Conservation (phyloP, 2,888 invertebrate species). For the Acleris laterana region DNA sequence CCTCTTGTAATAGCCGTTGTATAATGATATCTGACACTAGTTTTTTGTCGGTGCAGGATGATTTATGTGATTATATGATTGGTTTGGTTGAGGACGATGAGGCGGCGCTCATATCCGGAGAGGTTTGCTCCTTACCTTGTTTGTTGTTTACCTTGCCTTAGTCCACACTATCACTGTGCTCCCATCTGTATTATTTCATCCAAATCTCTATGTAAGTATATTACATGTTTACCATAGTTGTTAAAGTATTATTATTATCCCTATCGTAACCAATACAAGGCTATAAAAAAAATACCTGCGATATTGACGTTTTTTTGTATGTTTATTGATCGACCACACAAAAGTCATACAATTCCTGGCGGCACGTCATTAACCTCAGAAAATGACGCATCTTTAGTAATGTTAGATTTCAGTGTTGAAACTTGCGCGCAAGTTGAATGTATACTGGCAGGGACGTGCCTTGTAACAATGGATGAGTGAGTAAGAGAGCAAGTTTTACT, state of each 20-base stretch:
- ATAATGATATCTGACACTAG: constrained; percentile 48
- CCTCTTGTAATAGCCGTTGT: not conserved
- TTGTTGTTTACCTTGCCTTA: constrained; percentile 19
- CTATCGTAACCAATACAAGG: too few species aligned
- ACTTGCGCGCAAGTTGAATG: too few species aligned
- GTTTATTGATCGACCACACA: too few species aligned
- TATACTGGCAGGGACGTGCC: too few species aligned
- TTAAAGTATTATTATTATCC: not conserved
- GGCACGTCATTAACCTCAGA: too few species aligned
- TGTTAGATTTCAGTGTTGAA: too few species aligned
- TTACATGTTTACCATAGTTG: not conserved
- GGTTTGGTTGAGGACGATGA: constrained; percentile 85
- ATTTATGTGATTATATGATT: constrained; percentile 85
- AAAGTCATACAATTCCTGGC: too few species aligned
- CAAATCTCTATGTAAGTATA: constrained; percentile 7
- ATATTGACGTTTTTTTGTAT: too few species aligned
- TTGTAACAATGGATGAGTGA: too few species aligned
- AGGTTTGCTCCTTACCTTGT: constrained; percentile 67
- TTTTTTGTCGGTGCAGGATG: constrained; percentile 81
- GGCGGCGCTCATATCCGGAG: constrained; percentile 77
- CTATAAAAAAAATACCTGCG: too few species aligned
- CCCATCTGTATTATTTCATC: constrained; percentile 42
- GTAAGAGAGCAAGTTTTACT: too few species aligned
- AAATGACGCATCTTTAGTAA: too few species aligned
- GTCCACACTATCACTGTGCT: constrained; percentile 39